Conservation (phyloP, 2,113 vertebrate genomes). For the Coracopsis vasa region DNA sequence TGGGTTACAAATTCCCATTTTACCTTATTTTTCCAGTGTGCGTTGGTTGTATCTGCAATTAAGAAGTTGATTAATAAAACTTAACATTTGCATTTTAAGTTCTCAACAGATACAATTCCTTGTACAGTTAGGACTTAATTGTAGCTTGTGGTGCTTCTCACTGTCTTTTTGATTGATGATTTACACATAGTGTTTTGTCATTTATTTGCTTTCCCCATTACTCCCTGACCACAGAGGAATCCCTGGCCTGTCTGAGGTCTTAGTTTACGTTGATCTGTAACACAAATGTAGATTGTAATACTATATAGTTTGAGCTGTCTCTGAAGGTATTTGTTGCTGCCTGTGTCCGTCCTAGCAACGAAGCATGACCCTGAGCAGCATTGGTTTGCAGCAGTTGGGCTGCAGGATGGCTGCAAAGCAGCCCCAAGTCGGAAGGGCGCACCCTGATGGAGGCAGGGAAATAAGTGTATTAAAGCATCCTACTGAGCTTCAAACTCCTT, state of each 20-base stretch:
- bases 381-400: background rate
- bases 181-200: background rate
- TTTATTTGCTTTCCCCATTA: background rate
- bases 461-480: background rate
- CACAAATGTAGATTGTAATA: background rate
- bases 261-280: fast-evolving
- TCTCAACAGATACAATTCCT: background rate
- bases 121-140: background rate
- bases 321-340: background rate
- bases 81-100: background rate
- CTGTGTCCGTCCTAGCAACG: background rate
- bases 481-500: background rate
- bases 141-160: background rate
- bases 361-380: background rate
- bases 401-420: fast-evolving
- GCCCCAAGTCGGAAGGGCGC: background rate
- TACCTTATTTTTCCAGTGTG: conserved; percentile 7
- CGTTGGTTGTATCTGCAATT: background rate
- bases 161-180: background rate
- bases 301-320: background rate
- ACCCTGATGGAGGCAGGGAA: fast-evolving
- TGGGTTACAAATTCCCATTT: conserved; percentile 23
- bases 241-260: background rate
- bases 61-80: background rate
- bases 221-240: background rate